Conservation (phyloP, 2,888 invertebrate species). For the Philhelius pedissequus region DNA sequence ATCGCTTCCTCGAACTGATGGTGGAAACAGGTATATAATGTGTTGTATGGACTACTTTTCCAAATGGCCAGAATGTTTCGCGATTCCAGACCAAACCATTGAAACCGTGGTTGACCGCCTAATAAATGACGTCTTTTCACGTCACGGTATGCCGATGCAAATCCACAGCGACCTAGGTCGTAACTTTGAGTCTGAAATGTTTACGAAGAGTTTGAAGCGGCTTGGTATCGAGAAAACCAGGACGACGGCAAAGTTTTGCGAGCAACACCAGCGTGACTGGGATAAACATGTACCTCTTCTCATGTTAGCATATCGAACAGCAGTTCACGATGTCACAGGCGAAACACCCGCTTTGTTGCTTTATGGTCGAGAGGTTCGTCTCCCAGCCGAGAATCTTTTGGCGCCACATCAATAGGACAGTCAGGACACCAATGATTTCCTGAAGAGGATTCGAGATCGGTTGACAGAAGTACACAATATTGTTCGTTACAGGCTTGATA, state of each 20-base stretch:
- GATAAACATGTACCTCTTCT: no score
- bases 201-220: slow-evolving; percentile 5
- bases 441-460: neutral
- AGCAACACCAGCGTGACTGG: no score
- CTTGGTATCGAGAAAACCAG: slow-evolving; percentile 60
- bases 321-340: no score
- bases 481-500: no score
- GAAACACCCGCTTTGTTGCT: slow-evolving; percentile 56
- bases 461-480: no score
- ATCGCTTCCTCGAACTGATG: no score
- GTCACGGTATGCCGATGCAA: no score
- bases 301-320: no score
- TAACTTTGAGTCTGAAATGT: no score
- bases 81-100: slow-evolving; percentile 44
- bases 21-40: neutral
- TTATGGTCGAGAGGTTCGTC: slow-evolving; percentile 60
- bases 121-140: slow-evolving; percentile 22
- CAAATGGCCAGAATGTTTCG: slow-evolving; percentile 49
- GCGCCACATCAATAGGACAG: slow-evolving; percentile 60
- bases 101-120: slow-evolving; percentile 25
- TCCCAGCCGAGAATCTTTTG: slow-evolving; percentile 63
- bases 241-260: slow-evolving; percentile 69
- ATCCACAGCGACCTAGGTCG: no score
- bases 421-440: neutral
- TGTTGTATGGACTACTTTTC: slow-evolving; percentile 44